A percentile compares a stretch with the other conserved stretches of the same genome.
Evolutionary conservation across 2,113 vertebrate species (phyloP).

Genomic region (Trochalopteron elliotii): DNA sequence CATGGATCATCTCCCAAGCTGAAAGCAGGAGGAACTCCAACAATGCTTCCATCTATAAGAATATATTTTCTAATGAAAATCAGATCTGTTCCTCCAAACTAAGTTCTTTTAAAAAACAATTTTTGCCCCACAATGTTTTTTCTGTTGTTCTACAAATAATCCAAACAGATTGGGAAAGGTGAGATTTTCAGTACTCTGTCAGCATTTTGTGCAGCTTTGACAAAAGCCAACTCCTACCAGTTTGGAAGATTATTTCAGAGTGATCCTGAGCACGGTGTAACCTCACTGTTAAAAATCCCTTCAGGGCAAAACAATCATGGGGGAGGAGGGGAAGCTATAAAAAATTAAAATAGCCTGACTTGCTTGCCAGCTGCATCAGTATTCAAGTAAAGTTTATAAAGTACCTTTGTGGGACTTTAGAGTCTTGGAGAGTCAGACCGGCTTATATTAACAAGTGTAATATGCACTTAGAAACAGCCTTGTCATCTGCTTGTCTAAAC

Average conservation of each 20-base stretch:
- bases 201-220: not conserved
- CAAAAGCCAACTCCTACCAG: not conserved
- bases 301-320: not conserved
- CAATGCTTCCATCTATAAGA: not conserved
- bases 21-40: not conserved
- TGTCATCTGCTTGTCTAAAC: slow-evolving; percentile 36
- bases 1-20: not conserved
- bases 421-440: not conserved
- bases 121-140: not conserved
- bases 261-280: not conserved
- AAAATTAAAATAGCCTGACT: slow-evolving; percentile 2
- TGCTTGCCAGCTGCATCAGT: slow-evolving; percentile 32
- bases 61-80: not conserved
- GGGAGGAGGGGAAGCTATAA: not conserved
- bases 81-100: not conserved
- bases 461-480: slow-evolving; percentile 22
- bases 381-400: slow-evolving; percentile 70
- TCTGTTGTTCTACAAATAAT: not conserved
- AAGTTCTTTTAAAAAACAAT: not conserved
- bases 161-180: not conserved
- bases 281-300: slow-evolving; percentile 41
- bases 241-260: slow-evolving; percentile 13
- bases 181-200: not conserved
- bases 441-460: slow-evolving; percentile 33
- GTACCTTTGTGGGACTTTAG: slow-evolving; percentile 29